Evolutionary conservation across 2,113 vertebrate species (phyloP), one percentile per base, ranked within the genome.

Genomic region (Scophthalmus maximus): DNA sequence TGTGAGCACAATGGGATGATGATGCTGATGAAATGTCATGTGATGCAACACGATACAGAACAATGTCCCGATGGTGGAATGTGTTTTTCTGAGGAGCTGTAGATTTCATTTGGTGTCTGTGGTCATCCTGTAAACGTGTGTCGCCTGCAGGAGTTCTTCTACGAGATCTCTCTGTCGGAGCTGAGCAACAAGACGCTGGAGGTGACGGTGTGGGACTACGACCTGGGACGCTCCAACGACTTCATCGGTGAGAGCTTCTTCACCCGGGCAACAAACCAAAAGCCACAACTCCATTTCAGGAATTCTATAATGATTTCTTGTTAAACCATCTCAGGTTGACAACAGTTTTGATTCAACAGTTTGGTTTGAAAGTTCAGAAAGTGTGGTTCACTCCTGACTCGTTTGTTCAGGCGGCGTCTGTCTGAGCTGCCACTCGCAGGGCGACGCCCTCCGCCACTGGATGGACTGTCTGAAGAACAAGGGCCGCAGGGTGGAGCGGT

Each of bases 121-220:
- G 38, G 38, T 20, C 0, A 47, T 36, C 0, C 34, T 51, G 0
- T 64, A 88, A 32, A 20, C 44, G 52, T 61, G 29, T 40, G 47
- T 3, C 53, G 27, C 0, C 85, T 57, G 59, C 87, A 96, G 95
- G 95, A 95, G 78, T 96, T 96, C 46, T 95, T 95, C 92, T 96
- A 95, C 0, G 94, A 95, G 83, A 95, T 96, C 51, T 91, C 93
- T 8, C 93, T 93, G 57, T 75, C 92, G 0, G 92, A 94, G 38
- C 88, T 96, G 67, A 71, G 92, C 57, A 92, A 88, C 60, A 96
- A 95, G 88, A 94, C 93, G 0, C 89, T 96, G 88, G 95, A 96
- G 88, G 92, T 96, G 50, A 95, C 95, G 0, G 95, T 96, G 49
- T 96, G 95, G 95, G 95, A 96, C 88, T 95, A 96, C 18, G 95